Evolutionary conservation across 2,797 vertebrate species (phyloP).

Genomic region (Allobates femoralis): DNA sequence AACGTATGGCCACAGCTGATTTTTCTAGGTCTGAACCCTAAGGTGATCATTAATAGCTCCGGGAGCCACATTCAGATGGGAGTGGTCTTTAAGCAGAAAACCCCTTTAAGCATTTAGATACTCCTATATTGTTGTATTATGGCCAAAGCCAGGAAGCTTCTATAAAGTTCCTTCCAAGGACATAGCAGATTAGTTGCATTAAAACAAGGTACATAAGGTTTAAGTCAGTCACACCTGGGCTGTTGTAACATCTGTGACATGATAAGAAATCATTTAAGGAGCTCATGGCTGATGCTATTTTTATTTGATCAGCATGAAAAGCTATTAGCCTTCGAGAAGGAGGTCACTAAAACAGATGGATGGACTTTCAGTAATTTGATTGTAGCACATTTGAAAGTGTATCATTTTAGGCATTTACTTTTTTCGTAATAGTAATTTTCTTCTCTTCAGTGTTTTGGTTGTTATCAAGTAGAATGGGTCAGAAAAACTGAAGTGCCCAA

Average conservation of each 20-base stretch:
- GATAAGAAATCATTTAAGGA: constrained; percentile 54
- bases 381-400: not conserved
- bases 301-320: constrained; percentile 36
- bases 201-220: constrained; percentile 58
- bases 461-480: constrained; percentile 12
- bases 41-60: too few relatives aligned
- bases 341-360: constrained; percentile 45
- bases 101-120: not conserved
- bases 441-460: constrained; percentile 22
- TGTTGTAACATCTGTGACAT: constrained; percentile 62
- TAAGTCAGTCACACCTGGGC: constrained; percentile 51
- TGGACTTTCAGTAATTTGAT: constrained; percentile 14
- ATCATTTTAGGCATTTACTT: constrained; percentile 36
- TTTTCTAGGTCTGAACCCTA: too few relatives aligned
- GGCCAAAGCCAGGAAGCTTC: not conserved
- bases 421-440: constrained; percentile 14
- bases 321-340: constrained; percentile 51
- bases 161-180: not conserved
- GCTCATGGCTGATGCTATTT: constrained; percentile 26
- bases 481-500: constrained; percentile 16
- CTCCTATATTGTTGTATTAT: not conserved
- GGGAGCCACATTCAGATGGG: too few relatives aligned
- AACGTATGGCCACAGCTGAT: too few relatives aligned
- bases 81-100: too few relatives aligned
- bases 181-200: constrained; percentile 30